Evolutionary conservation across 2,797 vertebrate species (phyloP), one percentile per base, ranked within the genome.

Genomic region (Sebastes kiyomatsui): DNA sequence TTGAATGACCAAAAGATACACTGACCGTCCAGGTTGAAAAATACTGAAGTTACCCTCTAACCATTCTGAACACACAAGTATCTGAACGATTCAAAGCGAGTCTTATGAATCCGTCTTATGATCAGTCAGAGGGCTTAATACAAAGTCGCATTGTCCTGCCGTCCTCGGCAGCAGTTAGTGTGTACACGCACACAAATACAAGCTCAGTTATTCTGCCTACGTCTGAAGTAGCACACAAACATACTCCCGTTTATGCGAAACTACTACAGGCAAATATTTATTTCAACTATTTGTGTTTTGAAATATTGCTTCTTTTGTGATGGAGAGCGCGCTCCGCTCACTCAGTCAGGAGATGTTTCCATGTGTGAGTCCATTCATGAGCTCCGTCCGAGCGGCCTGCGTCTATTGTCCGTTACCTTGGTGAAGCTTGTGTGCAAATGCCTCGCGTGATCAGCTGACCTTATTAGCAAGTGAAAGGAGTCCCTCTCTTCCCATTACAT

Each of bases 381-480:
- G 69, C 20, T 75, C 62, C 12, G 30, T 71, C 61, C 32, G 23
- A 68, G 87, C 32, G 10, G 62, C 77, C 77, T 25, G 46, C 33
- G 7, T 77, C 90, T 81, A 75, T 92, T 95, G 90, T 94, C 46
- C 2, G 93, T 94, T 88, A 82, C 94, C 94, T 35, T 90, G 91
- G 94, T 90, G 93, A 94, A 77, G 88, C 87, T 86, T 74, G 42
- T 38, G 79, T 76, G 87, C 60, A 85, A 93, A 84, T 78, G 76
- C 80, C 25, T 60, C 3, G 64, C 4, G 68, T 80, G 81, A 89
- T 92, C 87, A 88, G 86, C 88, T 90, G 92, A 90, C 88, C 92
- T 90, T 75, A 95, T 96, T 96, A 94, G 83, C 94, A 94, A 90
- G 56, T 95, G 92, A 94, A 95, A 93, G 81, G 83, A 68, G 71